Conservation (phyloP, 1,140 invertebrate species). For the Thrips palmi region DNA sequence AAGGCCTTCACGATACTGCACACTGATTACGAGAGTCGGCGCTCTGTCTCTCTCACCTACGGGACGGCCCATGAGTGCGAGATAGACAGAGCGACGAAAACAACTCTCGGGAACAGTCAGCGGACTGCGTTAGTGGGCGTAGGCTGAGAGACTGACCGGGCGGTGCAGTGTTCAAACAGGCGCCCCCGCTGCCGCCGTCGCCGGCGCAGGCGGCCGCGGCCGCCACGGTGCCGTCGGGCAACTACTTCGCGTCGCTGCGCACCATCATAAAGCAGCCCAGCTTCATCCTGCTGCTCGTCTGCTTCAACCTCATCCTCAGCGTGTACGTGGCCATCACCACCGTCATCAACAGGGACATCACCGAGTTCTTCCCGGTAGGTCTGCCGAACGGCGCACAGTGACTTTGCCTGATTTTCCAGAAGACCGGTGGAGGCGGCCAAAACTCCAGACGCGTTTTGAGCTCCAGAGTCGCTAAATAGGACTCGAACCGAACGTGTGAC, state of each 20-base stretch:
- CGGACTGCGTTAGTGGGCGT: background rate
- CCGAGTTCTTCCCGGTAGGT: conserved; percentile 13
- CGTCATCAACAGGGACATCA: conserved; percentile 21
- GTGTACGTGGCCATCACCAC: conserved; percentile 42
- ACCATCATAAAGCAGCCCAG: conserved; percentile 24
- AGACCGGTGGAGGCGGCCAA: no score
- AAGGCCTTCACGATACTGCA: no score
- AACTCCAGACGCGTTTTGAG: no score
- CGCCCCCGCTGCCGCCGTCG: conserved; percentile 28
- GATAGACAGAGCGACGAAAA: no score
- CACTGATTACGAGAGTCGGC: no score
- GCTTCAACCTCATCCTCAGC: conserved; percentile 39
- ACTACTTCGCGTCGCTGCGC: conserved; percentile 24
- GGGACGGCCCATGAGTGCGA: no score
- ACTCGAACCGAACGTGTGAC: no score
- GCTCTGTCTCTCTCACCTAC: no score
- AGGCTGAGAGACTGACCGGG: background rate
- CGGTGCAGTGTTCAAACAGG: conserved; percentile 26
- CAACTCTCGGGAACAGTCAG: no score
- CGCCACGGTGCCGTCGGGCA: conserved; percentile 17
- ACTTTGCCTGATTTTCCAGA: no score
- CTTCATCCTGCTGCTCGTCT: conserved; percentile 30
- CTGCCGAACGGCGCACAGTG: no score
- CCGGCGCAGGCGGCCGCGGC: conserved; percentile 21
- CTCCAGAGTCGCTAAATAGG: no score